Evolutionary conservation across 2,113 vertebrate genomes (phyloP).

Genomic region (Dasyornis broadbenti): DNA sequence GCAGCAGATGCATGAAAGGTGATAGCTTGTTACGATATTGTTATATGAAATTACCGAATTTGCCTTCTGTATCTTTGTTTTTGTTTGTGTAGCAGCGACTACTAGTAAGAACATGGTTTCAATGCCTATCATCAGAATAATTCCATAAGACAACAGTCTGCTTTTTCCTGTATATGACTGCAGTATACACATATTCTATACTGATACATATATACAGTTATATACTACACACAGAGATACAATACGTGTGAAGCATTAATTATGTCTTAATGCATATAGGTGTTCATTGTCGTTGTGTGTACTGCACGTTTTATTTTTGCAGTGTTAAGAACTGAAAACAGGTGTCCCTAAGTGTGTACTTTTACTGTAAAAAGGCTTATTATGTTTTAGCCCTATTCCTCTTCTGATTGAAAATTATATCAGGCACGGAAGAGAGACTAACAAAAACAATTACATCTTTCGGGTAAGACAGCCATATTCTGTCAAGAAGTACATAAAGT

Average conservation of each 20-base stretch:
- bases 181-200: neutral
- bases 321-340: neutral
- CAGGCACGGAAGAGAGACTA: neutral
- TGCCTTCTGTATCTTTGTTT: neutral
- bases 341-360: neutral
- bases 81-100: neutral
- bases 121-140: neutral
- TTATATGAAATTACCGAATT: neutral
- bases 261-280: neutral
- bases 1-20: neutral
- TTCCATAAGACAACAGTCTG: neutral
- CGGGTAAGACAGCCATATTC: constrained; percentile 7
- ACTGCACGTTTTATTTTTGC: neutral
- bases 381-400: neutral
- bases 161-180: neutral
- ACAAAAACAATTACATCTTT: constrained; percentile 41
- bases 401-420: constrained; percentile 27
- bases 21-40: neutral
- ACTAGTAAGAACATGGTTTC: neutral
- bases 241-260: neutral
- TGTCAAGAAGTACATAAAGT: constrained; percentile 25
- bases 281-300: neutral
- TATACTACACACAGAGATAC: neutral
- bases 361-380: neutral
- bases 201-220: neutral